Evolutionary conservation across 2,797 vertebrate species (phyloP), one percentile per base, ranked within the genome.

Genomic region (Gymnoscopelus microlampas): DNA sequence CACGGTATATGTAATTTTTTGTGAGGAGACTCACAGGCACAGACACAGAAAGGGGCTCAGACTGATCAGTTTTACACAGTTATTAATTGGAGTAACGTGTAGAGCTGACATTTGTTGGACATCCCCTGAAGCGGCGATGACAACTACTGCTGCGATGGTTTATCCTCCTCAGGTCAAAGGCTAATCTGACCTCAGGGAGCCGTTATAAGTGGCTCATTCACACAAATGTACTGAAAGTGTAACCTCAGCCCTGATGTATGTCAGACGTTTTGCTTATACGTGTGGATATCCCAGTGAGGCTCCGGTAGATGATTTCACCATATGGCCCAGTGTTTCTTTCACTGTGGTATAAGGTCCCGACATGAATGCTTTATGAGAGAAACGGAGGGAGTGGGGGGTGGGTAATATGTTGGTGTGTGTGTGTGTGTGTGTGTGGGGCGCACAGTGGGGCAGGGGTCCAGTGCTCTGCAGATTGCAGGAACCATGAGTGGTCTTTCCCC

Each of bases 121-220:
- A 61, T 70, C 24, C 75, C 29, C 53, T 58, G 63, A 76, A 71
- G 62, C 26, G 12, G 49, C 5, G 69, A 70, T 66, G 82, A 84
- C 62, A 15, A 19, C 76, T 5, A 71, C 63, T 8, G 56, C 79
- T 61, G 63, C 60, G 69, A 61, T 73, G 66, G 15, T 83, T 85
- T 78, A 81, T 76, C 61, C 23, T 79, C 69, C 50, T 67, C 48
- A 44, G 39, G 39, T 44, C 39, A 44, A 44, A 44, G 39, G 39
- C 39, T 89, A 88, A 91, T 81, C 66, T 72, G 74, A 77, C 90
- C 77, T 47, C 19, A 9, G 87, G 86, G 88, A 87, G 66, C 76
- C 53, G 54, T 86, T 78, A 78, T 60, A 32, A 70, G 63, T 66
- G 60, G 68, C 72, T 65, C 59, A 75, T 68, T 77, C 81, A 87